Evolutionary conservation across 2,797 vertebrate genomes (phyloP).

Genomic region (Erithacus rubecula): DNA sequence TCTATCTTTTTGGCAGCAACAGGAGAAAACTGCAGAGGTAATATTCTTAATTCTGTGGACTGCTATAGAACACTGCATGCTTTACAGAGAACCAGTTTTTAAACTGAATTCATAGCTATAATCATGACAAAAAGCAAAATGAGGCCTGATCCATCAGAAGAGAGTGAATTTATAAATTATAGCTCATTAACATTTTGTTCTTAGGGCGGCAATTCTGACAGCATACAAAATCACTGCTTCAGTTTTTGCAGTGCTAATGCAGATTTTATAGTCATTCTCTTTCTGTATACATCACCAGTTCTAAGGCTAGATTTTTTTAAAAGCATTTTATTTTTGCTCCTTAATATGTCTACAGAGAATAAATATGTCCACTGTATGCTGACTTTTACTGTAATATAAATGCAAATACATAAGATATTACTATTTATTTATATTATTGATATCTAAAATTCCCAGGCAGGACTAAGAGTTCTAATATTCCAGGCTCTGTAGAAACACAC

Average conservation of each 20-base stretch:
- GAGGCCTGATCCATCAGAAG: slow-evolving; percentile 9
- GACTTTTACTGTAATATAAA: background rate
- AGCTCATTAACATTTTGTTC: slow-evolving; percentile 43
- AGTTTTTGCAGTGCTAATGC: background rate
- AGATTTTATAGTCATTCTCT: background rate
- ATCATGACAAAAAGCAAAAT: slow-evolving; percentile 31
- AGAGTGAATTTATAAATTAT: background rate
- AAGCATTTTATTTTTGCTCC: background rate
- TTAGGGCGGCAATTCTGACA: background rate
- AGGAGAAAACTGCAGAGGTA: slow-evolving; percentile 26
- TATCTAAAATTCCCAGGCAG: background rate
- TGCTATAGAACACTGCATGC: background rate
- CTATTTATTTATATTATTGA: background rate
- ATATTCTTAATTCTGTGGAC: slow-evolving; percentile 24
- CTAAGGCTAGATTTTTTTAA: background rate
- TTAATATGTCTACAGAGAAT: background rate
- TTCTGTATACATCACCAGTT: background rate
- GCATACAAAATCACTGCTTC: background rate
- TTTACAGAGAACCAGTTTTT: slow-evolving; percentile 26
- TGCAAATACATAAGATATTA: background rate
- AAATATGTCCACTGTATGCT: background rate
- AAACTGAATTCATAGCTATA: slow-evolving; percentile 3
- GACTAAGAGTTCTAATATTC: background rate
- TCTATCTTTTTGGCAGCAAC: slow-evolving; percentile 10
- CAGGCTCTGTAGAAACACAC: background rate